Evolutionary conservation across 2,797 vertebrate genomes (phyloP), one percentile per base, ranked within the genome.

Genomic region (Mastacembelus armatus): DNA sequence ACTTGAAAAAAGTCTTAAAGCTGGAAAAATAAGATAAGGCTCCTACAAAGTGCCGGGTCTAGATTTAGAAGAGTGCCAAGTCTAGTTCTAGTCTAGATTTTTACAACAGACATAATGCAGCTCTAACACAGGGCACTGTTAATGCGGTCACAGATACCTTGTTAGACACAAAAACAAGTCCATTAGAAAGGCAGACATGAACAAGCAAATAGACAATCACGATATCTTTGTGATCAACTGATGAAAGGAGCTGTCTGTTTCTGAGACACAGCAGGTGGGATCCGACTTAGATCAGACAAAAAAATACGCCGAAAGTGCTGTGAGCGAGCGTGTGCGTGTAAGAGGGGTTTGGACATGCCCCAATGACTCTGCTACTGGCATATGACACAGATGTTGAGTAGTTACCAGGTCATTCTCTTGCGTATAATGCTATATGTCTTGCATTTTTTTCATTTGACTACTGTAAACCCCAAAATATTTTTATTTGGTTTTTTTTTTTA

Each of bases 381-480:
- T 87, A 89, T 16, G 63, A 57, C 49, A 39, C 87, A 89, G 87
- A 81, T 90, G 78, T 84, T 72, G 24, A 62, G 22, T 30, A 39
- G 45, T 77, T 59, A 80, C 65, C 40, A 27, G 15, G 75, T 73
- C 50, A 55, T 47, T 44, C 44, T 47, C 67, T 63, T 49, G 60
- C 56, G 60, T 68, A 39, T 59, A 0, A 10, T 48, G 12, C 27
- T 29, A 43, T 14, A 50, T 32, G 14, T 19, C 21, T 42, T 15
- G 21, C 14, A 24, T 30, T 66, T 7, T 3, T 2, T 36, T 4
- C 4, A 7, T 44, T 32, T 30, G 22, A 18, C 43, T 27, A 50
- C 21, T 45, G 36, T n/a, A 16, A 2, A 0, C 40, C 47, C n/a
- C n/a, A n/a, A n/a, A 52, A n/a, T n/a, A n/a, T n/a, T 21, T 60